Evolutionary conservation across 2,888 invertebrate genomes (phyloP).

Genomic region (Eupithecia insigniata): DNA sequence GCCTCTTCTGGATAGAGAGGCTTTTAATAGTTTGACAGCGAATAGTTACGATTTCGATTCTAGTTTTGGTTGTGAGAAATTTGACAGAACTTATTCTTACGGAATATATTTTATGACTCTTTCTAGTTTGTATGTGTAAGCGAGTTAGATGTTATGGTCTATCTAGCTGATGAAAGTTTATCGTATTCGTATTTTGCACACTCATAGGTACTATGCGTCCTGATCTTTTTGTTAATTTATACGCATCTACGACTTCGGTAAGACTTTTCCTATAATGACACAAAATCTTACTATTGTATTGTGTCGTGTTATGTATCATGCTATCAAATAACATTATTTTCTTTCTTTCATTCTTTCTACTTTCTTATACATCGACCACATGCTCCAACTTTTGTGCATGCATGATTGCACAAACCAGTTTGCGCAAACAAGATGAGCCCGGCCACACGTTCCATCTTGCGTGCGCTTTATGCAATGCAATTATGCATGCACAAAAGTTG

Average conservation of each 20-base stretch:
- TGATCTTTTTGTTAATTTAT: not conserved
- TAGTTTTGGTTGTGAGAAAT: not conserved
- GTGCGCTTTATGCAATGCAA: too few relatives aligned
- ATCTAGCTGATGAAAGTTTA: too few relatives aligned
- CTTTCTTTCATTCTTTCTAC: too few relatives aligned
- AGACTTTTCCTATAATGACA: not conserved
- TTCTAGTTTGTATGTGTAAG: not conserved
- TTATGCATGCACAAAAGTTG: too few relatives aligned
- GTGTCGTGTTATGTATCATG: too few relatives aligned
- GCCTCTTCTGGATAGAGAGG: not conserved
- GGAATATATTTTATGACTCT: not conserved
- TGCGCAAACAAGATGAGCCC: too few relatives aligned
- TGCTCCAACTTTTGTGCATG: too few relatives aligned
- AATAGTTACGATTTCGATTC: not conserved
- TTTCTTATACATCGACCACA: too few relatives aligned
- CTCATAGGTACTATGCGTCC: not conserved
- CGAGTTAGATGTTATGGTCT: not conserved
- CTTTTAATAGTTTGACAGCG: not conserved
- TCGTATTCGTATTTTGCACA: not conserved
- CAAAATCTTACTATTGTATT: too few relatives aligned
- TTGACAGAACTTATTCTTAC: not conserved
- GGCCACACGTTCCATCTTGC: too few relatives aligned
- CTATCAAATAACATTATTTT: too few relatives aligned
- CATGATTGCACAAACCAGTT: too few relatives aligned
- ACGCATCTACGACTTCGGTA: not conserved